Conservation (phyloP, 2,888 invertebrate genomes). For the Ormyrus pomaceus region DNA sequence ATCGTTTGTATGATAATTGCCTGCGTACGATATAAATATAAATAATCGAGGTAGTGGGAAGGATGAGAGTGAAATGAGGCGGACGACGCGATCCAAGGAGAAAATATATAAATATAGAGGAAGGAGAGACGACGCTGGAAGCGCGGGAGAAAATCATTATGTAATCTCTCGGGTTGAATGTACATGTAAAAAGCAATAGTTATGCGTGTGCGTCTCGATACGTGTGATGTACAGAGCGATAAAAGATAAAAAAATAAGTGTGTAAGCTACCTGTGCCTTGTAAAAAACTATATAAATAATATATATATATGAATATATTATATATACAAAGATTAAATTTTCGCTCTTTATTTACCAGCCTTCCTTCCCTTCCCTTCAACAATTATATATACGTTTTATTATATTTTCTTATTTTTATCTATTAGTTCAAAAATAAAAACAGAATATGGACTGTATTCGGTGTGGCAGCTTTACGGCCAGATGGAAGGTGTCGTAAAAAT, state of each 20-base stretch:
- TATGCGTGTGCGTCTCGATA: constrained; percentile 58
- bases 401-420: no score
- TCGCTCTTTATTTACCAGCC: background rate
- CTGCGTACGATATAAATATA: constrained; percentile 45
- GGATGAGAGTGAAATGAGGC: background rate
- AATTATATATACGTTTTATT: no score
- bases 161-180: constrained; percentile 68
- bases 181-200: constrained; percentile 68
- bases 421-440: no score
- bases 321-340: constrained; percentile 58
- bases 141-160: constrained; percentile 40
- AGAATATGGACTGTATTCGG: no score
- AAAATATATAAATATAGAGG: constrained; percentile 24
- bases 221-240: constrained; percentile 62
- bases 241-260: constrained; percentile 67
- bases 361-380: no score
- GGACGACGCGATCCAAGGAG: background rate
- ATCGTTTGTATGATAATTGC: constrained; percentile 55
- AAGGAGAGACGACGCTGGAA: background rate
- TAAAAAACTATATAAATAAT: constrained; percentile 71
- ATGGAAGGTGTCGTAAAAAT: no score
- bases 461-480: no score
- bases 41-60: constrained; percentile 18
- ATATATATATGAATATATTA: constrained; percentile 65
- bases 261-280: constrained; percentile 76